Evolutionary conservation across 2,888 invertebrate species (phyloP), one percentile per base, ranked within the genome.

Genomic region (Acanthosepion esculentum): DNA sequence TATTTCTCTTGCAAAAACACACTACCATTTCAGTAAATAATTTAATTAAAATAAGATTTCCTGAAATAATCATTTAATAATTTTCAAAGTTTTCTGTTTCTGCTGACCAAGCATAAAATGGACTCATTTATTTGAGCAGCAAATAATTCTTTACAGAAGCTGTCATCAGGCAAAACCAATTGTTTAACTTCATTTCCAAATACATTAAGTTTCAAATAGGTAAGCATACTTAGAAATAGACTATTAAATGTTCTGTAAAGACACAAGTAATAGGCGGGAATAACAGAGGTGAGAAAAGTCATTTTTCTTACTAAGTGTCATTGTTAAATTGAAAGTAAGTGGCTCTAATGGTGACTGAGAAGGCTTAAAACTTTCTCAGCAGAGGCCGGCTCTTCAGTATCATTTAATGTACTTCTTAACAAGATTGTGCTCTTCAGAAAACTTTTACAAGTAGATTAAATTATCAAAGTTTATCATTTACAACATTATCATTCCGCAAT

Each of bases 231-330:
- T 29, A n/a, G n/a, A n/a, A n/a, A 29, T 78, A 12, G n/a, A n/a
- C 78, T 78, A 78, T 78, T 78, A 78, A 78, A 78, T 33, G 78
- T n/a, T n/a, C 78, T 78, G 78, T 78, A n/a, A 23, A 23, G 78
- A 33, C 78, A 78, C 78, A 78, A 78, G 78, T 78, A 78, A 78
- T 78, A 7, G 78, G 33, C 33, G n/a, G n/a, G n/a, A 78, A 78
- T 78, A 29, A 78, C n/a, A n/a, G 78, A 78, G 78, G n/a, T 29
- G 78, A 78, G 78, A 78, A 78, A 78, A 78, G 78, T 78, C 78
- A 78, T 78, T 78, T 78, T 78, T 78, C 78, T 78, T 78, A 78
- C 78, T 78, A 78, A 78, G 78, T 78, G 78, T 78, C 78, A 78
- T 78, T 78, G 78, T 33, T 78, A 78, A 78, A 78, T 78, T 78